Percentiles rank a stretch among this genome's conserved stretches.
Conservation (phyloP, 2,888 invertebrate species). For the Cataglyphis altisquamis region DNA sequence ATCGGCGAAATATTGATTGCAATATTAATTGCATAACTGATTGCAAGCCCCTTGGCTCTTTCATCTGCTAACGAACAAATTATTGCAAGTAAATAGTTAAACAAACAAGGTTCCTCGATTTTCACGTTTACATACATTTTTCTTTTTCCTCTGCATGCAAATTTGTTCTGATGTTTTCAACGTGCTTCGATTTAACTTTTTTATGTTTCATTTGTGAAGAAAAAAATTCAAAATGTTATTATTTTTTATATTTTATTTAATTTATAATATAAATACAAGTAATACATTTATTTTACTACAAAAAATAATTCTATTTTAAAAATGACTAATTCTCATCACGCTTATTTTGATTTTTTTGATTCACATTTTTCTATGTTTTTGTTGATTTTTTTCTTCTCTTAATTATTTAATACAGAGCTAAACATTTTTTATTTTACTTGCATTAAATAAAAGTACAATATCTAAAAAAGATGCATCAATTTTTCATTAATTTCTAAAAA, state of each 20-base stretch:
- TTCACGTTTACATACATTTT: constrained; percentile 4
- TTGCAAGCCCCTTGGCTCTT: constrained; percentile 20
- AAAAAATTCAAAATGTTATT: neutral
- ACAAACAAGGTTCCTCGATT: constrained; percentile 19
- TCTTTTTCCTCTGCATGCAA: neutral
- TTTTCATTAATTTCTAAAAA: neutral
- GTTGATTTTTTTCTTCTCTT: neutral
- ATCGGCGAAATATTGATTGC: constrained; percentile 34
- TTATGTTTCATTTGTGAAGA: neutral
- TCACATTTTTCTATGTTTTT: neutral
- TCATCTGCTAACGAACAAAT: constrained; percentile 18
- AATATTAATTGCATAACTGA: constrained; percentile 47
- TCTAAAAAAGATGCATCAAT: neutral
- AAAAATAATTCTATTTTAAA: neutral
- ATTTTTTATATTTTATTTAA: constrained; percentile 5
- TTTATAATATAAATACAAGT: neutral
- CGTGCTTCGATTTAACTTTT: neutral
- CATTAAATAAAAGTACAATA: neutral
- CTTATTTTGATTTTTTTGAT: neutral
- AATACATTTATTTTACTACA: neutral
- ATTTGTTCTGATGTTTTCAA: constrained; percentile 6
- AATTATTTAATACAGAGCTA: neutral
- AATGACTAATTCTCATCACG: neutral
- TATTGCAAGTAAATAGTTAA: constrained; percentile 34
- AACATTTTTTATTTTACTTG: neutral